phyloP scores from a whole-genome alignment of 1,140 invertebrate genomes.

The Drosophila insularis region DNA sequence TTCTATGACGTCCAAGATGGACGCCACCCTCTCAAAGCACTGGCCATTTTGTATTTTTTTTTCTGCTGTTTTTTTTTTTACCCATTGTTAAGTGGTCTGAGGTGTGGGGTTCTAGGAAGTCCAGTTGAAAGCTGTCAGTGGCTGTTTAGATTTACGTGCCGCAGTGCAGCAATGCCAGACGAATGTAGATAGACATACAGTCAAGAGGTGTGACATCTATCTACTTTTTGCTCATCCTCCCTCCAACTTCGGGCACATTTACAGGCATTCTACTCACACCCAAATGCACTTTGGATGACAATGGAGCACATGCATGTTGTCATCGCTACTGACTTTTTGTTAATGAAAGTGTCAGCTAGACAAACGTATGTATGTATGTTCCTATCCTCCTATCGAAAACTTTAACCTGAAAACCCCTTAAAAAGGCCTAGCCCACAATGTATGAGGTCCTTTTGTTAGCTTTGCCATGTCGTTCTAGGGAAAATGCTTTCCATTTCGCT shows the following conservation, averaged over 20 bases:
- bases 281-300: constrained; percentile 69
- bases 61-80: too few relatives aligned
- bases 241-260: not conserved
- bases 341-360: constrained; percentile 80
- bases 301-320: constrained; percentile 68
- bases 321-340: constrained; percentile 76
- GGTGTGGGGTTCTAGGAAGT: constrained; percentile 23
- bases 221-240: constrained; percentile 6
- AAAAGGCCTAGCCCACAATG: not conserved
- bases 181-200: constrained; percentile 47
- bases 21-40: constrained; percentile 9
- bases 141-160: constrained; percentile 80
- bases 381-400: constrained; percentile 14
- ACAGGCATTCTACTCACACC: not conserved
- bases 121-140: constrained; percentile 73
- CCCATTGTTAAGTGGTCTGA: constrained; percentile 55
- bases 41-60: constrained; percentile 45
- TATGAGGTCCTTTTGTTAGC: constrained; percentile 29
- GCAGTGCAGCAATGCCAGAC: constrained; percentile 72
- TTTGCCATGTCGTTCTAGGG: constrained; percentile 7
- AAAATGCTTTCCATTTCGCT: constrained; percentile 54
- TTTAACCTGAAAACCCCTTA: constrained; percentile 22
- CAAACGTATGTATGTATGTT: constrained; percentile 51
- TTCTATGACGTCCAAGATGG: constrained; percentile 64
- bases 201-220: constrained; percentile 50